A percentile compares a stretch with the other conserved stretches of the same genome.
Evolutionary conservation across 2,113 vertebrate species (phyloP).

Genomic region (Semicossyphus pulcher): DNA sequence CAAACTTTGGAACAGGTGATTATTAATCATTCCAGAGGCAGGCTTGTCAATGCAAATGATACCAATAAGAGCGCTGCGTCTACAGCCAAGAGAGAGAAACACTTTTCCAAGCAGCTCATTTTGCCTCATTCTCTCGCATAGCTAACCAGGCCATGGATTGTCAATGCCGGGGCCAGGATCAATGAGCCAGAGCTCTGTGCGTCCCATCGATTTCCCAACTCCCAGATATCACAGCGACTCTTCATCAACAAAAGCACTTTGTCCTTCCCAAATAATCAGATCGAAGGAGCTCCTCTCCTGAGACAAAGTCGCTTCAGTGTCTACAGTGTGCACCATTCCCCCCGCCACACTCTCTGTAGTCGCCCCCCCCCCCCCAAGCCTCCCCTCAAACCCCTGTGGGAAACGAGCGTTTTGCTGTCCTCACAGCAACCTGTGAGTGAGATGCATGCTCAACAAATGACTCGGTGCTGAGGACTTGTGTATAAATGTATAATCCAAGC

Average conservation of each 20-base stretch:
- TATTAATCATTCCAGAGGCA: conserved; percentile 91
- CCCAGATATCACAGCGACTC: conserved; percentile 88
- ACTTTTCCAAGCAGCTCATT: conserved; percentile 87
- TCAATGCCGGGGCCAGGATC: conserved; percentile 86
- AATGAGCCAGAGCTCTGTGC: conserved; percentile 86
- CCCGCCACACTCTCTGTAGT: neutral
- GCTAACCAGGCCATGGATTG: conserved; percentile 87
- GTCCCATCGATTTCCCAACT: conserved; percentile 90
- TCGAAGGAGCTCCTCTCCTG: conserved; percentile 80
- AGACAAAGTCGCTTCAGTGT: conserved; percentile 68
- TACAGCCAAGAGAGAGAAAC: conserved; percentile 75
- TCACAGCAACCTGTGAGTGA: conserved; percentile 49
- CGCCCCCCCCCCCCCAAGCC: neutral
- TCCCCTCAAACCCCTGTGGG: conserved; percentile 4
- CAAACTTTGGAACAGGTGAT: conserved; percentile 87
- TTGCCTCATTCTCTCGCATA: conserved; percentile 85
- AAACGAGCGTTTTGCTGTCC: conserved; percentile 53
- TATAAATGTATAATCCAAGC: conserved; percentile 61
- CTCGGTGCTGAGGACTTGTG: conserved; percentile 45
- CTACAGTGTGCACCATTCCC: conserved; percentile 26
- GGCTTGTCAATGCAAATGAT: conserved; percentile 87
- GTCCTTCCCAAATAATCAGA: conserved; percentile 89
- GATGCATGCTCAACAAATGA: conserved; percentile 67
- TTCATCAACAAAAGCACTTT: conserved; percentile 91
- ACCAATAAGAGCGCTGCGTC: conserved; percentile 53